phyloP scores from a whole-genome alignment of 2,113 vertebrate species.

The Phaethornis superciliosus region DNA sequence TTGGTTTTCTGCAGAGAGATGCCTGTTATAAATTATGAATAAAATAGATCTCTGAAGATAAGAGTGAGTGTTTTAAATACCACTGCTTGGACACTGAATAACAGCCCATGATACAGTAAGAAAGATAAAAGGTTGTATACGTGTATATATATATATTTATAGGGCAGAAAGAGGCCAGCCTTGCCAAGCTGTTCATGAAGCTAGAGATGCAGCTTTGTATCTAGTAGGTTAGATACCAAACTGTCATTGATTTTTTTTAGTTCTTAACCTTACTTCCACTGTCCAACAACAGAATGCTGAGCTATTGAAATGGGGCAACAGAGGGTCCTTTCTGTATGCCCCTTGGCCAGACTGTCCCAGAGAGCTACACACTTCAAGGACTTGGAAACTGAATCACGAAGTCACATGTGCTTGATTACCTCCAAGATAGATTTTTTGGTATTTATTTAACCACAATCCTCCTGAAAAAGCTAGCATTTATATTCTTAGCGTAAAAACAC shows the following conservation, averaged over 20 bases:
- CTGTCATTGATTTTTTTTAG: not conserved
- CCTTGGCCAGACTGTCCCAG: not conserved
- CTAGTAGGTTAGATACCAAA: not conserved
- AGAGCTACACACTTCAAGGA: not conserved
- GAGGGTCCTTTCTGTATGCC: not conserved
- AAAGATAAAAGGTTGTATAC: not conserved
- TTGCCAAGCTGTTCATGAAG: not conserved
- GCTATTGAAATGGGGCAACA: not conserved
- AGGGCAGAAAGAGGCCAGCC: not conserved
- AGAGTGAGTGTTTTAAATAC: not conserved
- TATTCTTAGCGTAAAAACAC: not conserved
- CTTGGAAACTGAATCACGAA: not conserved
- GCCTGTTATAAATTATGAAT: conserved; percentile 51
- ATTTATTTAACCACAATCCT: not conserved
- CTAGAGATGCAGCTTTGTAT: not conserved
- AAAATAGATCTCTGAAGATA: conserved; percentile 38
- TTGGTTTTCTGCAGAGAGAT: conserved; percentile 37
- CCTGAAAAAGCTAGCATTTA: not conserved
- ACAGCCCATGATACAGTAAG: not conserved
- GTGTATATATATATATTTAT: not conserved
- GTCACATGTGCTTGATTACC: not conserved
- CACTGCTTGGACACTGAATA: conserved; percentile 6
- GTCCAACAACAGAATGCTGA: not conserved
- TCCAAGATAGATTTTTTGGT: not conserved
- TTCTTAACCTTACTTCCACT: not conserved